Evolutionary conservation across 1,140 invertebrate genomes (phyloP).

Genomic region (Druon quercuslanigerum): DNA sequence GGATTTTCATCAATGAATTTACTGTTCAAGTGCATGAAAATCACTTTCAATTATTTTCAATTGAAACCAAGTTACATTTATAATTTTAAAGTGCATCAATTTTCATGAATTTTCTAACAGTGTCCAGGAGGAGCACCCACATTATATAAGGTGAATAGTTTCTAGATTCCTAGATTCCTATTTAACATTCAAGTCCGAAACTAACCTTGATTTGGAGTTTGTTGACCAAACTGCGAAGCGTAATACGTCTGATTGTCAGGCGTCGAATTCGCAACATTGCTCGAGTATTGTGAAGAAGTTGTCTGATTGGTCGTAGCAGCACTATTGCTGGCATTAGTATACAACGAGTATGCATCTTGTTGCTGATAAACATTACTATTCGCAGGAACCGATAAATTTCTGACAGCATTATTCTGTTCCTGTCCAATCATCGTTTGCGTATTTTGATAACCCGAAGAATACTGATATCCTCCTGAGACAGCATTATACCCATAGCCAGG

Average conservation of each 20-base stretch:
- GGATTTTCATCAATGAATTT: too few species aligned
- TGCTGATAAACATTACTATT: neutral
- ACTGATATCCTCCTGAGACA: slow-evolving; percentile 73
- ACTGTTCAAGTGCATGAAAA: neutral
- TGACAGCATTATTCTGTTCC: neutral
- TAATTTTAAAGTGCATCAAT: too few species aligned
- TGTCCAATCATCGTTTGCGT: slow-evolving; percentile 46
- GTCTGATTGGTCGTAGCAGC: slow-evolving; percentile 64
- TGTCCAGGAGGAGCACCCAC: too few species aligned
- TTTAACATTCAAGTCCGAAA: neutral
- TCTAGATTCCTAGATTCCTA: too few species aligned
- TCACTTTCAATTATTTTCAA: neutral
- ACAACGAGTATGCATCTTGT: slow-evolving; percentile 68
- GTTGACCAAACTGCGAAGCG: slow-evolving; percentile 75
- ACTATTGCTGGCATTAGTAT: slow-evolving; percentile 75
- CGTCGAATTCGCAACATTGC: slow-evolving; percentile 50
- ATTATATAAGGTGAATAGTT: too few species aligned
- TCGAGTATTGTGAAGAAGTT: slow-evolving; percentile 64
- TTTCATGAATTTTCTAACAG: too few species aligned
- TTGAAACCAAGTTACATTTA: neutral
- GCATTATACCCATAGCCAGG: slow-evolving; percentile 76
- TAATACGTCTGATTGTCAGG: slow-evolving; percentile 70
- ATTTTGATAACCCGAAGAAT: slow-evolving; percentile 75
- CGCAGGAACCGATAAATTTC: neutral
- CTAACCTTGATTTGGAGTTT: slow-evolving; percentile 61